Evolutionary conservation across 2,888 invertebrate genomes (phyloP).

Genomic region (Salticus scenicus): DNA sequence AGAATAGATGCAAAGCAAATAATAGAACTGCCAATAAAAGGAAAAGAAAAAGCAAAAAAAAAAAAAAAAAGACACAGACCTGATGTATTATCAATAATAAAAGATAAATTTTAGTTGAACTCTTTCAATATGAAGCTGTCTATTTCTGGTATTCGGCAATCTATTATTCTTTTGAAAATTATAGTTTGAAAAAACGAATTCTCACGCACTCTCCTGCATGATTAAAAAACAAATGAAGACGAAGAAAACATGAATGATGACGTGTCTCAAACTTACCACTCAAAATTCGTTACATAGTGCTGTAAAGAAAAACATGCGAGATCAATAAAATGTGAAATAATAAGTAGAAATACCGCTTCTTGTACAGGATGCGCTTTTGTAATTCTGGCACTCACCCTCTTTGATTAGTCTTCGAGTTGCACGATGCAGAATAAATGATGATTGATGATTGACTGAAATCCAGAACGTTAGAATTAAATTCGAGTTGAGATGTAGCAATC

Average conservation of each 20-base stretch:
- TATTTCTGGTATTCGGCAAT: neutral
- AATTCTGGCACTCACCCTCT: constrained; percentile 49
- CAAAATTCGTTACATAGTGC: constrained; percentile 50
- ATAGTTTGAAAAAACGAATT: constrained; percentile 35
- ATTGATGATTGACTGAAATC: constrained; percentile 65
- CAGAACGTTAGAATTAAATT: constrained; percentile 60
- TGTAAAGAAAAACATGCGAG: constrained; percentile 46
- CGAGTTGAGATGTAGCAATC: constrained; percentile 59
- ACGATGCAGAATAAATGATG: constrained; percentile 68
- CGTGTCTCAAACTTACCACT: constrained; percentile 38
- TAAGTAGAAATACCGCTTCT: constrained; percentile 20
- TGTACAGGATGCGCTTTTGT: constrained; percentile 56
- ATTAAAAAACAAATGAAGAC: too few species aligned
- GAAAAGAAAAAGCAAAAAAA: too few species aligned
- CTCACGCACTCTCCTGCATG: constrained; percentile 25
- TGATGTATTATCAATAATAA: too few species aligned
- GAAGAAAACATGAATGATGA: constrained; percentile 58
- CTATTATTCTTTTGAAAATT: constrained; percentile 52
- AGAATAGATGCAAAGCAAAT: too few species aligned
- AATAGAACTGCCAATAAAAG: too few species aligned
- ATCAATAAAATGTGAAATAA: constrained; percentile 21
- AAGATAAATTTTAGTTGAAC: too few species aligned
- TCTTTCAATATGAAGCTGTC: neutral
- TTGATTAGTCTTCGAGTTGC: constrained; percentile 54
- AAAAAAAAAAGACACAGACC: too few species aligned